These are phyloP conservation scores for Xylocampa areola DNA, from an alignment of 2,888 invertebrate genomes.

Conservation along the genomic window DNA sequence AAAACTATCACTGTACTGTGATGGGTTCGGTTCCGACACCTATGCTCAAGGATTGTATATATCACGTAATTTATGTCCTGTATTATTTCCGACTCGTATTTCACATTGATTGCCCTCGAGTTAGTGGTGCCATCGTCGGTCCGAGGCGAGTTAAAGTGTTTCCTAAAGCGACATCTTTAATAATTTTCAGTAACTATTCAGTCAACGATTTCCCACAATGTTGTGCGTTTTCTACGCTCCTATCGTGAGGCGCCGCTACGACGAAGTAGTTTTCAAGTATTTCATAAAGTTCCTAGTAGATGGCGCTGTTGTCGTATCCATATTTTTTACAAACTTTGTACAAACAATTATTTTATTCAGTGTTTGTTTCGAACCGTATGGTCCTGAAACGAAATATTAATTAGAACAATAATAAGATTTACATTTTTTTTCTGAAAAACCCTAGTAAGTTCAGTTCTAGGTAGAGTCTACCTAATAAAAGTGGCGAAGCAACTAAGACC, in stretches of 20 bases:
- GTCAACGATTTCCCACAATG: slow-evolving; percentile 16
- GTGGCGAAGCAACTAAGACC: slow-evolving; percentile 12
- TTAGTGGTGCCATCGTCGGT: not conserved
- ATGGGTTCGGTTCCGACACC: no score
- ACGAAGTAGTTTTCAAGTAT: not conserved
- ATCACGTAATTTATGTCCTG: no score
- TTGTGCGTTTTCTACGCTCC: slow-evolving; percentile 9
- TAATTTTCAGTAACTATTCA: slow-evolving; percentile 18
- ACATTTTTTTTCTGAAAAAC: not conserved
- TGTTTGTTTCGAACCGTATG: no score
- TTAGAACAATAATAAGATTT: no score
- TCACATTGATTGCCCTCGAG: no score
- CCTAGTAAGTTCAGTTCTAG: slow-evolving; percentile 37
- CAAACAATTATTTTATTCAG: no score
- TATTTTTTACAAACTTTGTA: no score
- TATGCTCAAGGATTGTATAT: no score
- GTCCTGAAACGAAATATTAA: no score
- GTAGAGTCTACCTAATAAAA: slow-evolving; percentile 32
- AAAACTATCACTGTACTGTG: no score
- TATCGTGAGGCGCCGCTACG: slow-evolving; percentile 1
- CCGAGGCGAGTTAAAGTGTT: not conserved
- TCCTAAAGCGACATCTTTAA: slow-evolving; percentile 59
- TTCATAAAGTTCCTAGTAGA: slow-evolving; percentile 41
- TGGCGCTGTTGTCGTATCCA: slow-evolving; percentile 40
- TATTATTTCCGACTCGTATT: no score